phyloP scores from a whole-genome alignment of 2,797 vertebrate species.

The Lagorchestes hirsutus region DNA sequence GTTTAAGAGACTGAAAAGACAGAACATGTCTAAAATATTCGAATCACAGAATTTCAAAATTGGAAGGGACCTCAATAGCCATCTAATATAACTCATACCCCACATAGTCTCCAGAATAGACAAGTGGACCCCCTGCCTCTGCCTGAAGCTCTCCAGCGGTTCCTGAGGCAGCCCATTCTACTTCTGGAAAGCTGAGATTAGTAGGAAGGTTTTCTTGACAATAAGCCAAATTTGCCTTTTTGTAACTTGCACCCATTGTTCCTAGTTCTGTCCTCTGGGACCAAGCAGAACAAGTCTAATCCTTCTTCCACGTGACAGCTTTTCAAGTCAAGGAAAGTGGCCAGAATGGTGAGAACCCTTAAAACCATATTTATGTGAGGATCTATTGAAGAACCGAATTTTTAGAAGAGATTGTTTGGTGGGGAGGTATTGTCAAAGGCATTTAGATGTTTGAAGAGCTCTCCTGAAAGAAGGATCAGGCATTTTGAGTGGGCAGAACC shows the following conservation, averaged over 20 bases:
- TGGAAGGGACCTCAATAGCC: not conserved
- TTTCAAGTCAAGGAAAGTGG: constrained; percentile 4
- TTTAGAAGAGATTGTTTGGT: not conserved
- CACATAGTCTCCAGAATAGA: not conserved
- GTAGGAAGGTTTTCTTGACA: not conserved
- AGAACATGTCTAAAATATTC: not conserved
- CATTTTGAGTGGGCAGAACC: not conserved
- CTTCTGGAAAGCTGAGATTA: not conserved
- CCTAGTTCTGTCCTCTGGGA: not conserved
- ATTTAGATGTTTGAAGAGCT: not conserved
- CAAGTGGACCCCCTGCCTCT: not conserved
- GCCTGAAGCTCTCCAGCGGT: not conserved
- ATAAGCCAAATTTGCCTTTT: not conserved
- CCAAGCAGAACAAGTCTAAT: not conserved
- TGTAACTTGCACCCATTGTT: not conserved
- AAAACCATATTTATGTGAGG: not conserved
- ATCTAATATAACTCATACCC: not conserved
- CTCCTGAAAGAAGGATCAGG: not conserved
- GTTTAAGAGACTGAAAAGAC: not conserved
- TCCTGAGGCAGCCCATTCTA: not conserved
- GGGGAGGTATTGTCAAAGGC: not conserved
- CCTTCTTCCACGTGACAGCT: not conserved
- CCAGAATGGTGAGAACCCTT: not conserved
- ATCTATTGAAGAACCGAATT: not conserved
- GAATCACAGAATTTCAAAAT: not conserved